Base-by-base conservation (phyloP, 2,797 vertebrate species). In the Protosalanx chinensis region DNA sequence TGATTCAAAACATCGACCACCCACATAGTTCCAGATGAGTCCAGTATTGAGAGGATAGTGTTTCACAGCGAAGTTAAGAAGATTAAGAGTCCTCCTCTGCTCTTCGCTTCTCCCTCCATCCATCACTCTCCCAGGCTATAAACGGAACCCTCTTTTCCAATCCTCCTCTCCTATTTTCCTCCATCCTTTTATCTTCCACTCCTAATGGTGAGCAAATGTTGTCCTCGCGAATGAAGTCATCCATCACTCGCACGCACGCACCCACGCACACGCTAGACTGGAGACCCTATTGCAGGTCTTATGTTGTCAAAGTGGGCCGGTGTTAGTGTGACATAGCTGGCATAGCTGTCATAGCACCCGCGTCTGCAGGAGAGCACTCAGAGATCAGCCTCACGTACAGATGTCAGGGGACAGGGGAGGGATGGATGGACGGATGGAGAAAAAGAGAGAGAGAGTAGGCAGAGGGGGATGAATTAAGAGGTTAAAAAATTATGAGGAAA, bases 131-230 rank as follows among this genome's bases (percentile, higher is more conserved):
- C 37, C 37, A 41, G 37, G 7, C 37, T 41, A 41, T 41, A 41
- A 41, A 41, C 37, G 37, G 37, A 10, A 8, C 51, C 73, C 67
- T 76, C 65, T 73, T 10, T 72, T 77, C 69, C 73, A 76, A 76
- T 33, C 64, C 75, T 70, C 70, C 6, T 76, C 81, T 76, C 4
- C 33, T 30, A 0, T 61, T 67, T 76, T 72, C 76, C 16, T 63
- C 27, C 29, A 27, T 56, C 5, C n/a, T 49, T 15, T n/a, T 1
- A 7, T 46, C 56, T 51, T 30, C 58, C 10, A n/a, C 29, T 61
- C 76, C 76, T 85, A 67, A 84, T 76, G 78, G 62, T 71, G 67
- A 72, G 57, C 82, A n/a, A 58, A 58, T 53, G 73, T 70, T 79
- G 71, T 70, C 56, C 67, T 41, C 37, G 2, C 37, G 37, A 41